These are phyloP conservation scores for Zelostemma sp. DNA, from an alignment of 1,140 invertebrate species.

Conservation along the genomic window DNA sequence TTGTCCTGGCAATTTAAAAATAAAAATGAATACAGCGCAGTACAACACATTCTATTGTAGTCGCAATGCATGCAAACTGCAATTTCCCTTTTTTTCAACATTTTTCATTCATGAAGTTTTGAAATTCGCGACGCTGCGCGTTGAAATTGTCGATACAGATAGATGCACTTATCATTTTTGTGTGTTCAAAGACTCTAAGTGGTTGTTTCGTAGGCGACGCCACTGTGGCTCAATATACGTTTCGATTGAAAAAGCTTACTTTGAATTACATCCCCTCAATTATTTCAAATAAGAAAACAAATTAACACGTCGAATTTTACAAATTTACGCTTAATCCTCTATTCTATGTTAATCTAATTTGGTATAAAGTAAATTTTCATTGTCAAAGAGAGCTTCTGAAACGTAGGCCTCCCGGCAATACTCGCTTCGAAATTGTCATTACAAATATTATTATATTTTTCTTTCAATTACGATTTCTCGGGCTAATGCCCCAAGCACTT, in stretches of 20 bases:
- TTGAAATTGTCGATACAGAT: slow-evolving; percentile 18
- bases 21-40: slow-evolving; percentile 41
- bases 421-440: slow-evolving; percentile 15
- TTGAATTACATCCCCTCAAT: slow-evolving; percentile 23
- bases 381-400: slow-evolving; percentile 29
- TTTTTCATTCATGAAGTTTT: not conserved
- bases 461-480: slow-evolving; percentile 9
- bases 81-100: slow-evolving; percentile 8
- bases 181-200: slow-evolving; percentile 16
- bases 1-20: slow-evolving; percentile 34
- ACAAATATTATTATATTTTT: slow-evolving; percentile 24
- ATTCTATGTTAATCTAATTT: too few species aligned
- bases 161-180: slow-evolving; percentile 10
- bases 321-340: not conserved
- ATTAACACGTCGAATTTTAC: slow-evolving; percentile 10
- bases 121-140: slow-evolving; percentile 12
- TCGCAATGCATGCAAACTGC: slow-evolving; percentile 18
- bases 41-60: slow-evolving; percentile 32
- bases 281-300: not conserved
- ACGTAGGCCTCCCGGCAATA: slow-evolving; percentile 22
- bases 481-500: slow-evolving; percentile 51
- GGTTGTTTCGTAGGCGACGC: slow-evolving; percentile 10
- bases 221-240: slow-evolving; percentile 4
- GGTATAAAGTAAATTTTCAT: too few species aligned
- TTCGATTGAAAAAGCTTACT: slow-evolving; percentile 22